Percentiles rank a stretch among this genome's conserved stretches.
These are phyloP conservation scores for Rotaria magnacalcarata DNA, from an alignment of 2,888 invertebrate genomes.

Conservation along the genomic window DNA sequence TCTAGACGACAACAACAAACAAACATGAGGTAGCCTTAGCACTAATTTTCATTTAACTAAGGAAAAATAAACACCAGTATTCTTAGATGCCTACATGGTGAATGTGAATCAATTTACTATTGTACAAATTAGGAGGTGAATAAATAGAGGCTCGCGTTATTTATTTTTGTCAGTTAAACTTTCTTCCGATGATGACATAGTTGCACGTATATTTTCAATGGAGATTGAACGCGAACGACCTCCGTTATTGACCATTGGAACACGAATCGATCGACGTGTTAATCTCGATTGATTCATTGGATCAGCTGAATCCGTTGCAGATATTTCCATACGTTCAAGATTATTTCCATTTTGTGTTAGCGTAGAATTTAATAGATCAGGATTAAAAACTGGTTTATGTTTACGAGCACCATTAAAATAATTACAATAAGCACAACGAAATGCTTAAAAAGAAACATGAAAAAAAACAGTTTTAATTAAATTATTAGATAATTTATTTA, in stretches of 20 bases:
- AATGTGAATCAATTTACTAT: background rate
- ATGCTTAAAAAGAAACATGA: background rate
- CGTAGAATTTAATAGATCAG: background rate
- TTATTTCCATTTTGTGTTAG: background rate
- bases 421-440: constrained; percentile 32
- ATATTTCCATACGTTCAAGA: background rate
- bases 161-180: background rate
- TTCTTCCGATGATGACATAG: background rate
- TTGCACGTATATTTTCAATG: background rate
- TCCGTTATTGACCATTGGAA: background rate
- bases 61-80: background rate
- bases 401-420: constrained; percentile 15
- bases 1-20: background rate
- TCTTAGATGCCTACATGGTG: too few species aligned
- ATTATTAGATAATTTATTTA: background rate
- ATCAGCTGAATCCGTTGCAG: background rate
- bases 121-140: background rate
- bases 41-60: background rate
- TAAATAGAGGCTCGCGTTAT: background rate
- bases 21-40: background rate
- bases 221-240: background rate
- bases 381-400: background rate
- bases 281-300: background rate
- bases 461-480: background rate
- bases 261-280: background rate